Conservation (phyloP, 2,113 vertebrate species). For the Condylura cristata region DNA sequence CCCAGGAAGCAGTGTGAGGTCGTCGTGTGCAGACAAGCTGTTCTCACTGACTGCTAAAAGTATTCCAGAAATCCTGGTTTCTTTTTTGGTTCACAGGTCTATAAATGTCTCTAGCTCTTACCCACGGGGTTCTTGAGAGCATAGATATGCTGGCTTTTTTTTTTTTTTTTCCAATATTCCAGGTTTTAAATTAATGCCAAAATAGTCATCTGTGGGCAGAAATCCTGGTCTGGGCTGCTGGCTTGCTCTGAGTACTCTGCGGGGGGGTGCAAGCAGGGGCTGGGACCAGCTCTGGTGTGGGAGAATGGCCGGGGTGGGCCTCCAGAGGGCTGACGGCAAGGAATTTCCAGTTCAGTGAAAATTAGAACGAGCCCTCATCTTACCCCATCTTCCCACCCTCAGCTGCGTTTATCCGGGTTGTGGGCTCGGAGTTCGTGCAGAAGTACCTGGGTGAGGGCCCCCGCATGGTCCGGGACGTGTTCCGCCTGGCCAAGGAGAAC, state of each 20-base stretch:
- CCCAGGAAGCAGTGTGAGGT: background rate
- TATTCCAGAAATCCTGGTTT: background rate
- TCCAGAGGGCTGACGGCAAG: background rate
- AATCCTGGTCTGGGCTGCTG: background rate
- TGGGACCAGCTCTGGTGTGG: background rate
- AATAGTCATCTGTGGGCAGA: background rate
- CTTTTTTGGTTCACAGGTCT: background rate
- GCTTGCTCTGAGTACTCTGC: background rate
- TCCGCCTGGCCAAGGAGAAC: conserved; percentile 97
- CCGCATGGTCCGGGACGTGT: conserved; percentile 96
- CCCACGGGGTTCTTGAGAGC: background rate
- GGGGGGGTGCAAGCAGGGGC: background rate
- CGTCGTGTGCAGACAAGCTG: background rate
- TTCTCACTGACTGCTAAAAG: background rate
- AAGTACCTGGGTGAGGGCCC: conserved; percentile 97
- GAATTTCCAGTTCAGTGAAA: background rate
- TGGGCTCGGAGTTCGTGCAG: conserved; percentile 97
- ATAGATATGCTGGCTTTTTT: background rate
- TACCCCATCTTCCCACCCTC: conserved; percentile 31
- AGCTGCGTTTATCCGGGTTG: conserved; percentile 97
- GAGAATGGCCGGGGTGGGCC: background rate
- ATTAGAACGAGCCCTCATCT: background rate
- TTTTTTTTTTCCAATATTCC: background rate
- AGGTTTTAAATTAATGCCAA: background rate
- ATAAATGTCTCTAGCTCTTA: background rate